Evolutionary conservation across 2,113 vertebrate species (phyloP).

Genomic region (Micromys minutus): DNA sequence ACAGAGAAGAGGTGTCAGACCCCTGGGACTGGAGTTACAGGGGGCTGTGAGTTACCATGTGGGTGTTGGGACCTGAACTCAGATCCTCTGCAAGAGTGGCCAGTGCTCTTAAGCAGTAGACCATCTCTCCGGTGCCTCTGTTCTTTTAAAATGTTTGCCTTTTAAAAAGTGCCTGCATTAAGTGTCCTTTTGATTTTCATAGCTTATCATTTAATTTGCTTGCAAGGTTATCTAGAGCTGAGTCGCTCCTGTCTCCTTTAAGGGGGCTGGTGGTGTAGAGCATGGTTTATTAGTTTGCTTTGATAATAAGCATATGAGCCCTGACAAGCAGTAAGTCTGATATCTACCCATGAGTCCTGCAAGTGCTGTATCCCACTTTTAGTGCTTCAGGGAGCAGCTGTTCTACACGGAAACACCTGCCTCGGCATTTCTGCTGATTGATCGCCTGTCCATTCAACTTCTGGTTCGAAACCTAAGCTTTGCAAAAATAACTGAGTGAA

Average conservation of each 20-base stretch:
- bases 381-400: neutral
- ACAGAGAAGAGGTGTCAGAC: neutral
- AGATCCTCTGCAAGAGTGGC: neutral
- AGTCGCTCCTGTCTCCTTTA: neutral
- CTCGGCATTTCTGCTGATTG: neutral
- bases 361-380: neutral
- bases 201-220: neutral
- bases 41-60: neutral
- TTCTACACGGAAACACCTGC: neutral
- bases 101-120: too few relatives aligned
- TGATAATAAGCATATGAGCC: neutral
- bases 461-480: slow-evolving; percentile 22
- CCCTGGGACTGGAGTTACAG: neutral
- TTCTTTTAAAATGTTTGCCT: neutral
- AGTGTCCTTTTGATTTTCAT: slow-evolving; percentile 42
- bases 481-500: neutral
- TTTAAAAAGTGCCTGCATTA: neutral
- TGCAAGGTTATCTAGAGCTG: neutral
- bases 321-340: neutral
- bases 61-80: neutral
- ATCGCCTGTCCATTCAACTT: neutral
- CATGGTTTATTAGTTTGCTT: neutral
- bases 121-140: neutral
- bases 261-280: too few relatives aligned
- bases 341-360: neutral